Conservation (phyloP, 2,113 vertebrate genomes). For the Xenopus borealis region DNA sequence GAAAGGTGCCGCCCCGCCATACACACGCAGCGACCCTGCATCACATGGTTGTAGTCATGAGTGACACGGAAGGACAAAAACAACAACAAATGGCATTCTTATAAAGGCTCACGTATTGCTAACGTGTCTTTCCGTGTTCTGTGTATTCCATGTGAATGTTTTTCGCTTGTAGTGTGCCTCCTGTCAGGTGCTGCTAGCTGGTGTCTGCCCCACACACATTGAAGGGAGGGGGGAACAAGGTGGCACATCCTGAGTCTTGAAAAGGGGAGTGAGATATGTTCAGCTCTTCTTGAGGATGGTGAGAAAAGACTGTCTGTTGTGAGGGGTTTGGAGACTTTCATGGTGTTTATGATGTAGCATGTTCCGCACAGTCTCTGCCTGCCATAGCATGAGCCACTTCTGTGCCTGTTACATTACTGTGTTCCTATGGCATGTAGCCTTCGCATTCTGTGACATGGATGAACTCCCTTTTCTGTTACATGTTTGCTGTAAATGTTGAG, state of each 20-base stretch:
- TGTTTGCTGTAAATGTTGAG: slow-evolving; percentile 59
- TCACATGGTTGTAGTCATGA: slow-evolving; percentile 88
- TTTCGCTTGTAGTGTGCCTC: slow-evolving; percentile 58
- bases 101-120: slow-evolving; percentile 24
- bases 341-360: slow-evolving; percentile 33
- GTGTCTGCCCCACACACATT: slow-evolving; percentile 56
- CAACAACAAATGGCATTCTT: slow-evolving; percentile 36
- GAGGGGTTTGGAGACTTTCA: slow-evolving; percentile 62
- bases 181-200: slow-evolving; percentile 64
- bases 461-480: slow-evolving; percentile 55
- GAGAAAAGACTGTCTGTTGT: slow-evolving; percentile 53
- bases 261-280: slow-evolving; percentile 64
- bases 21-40: slow-evolving; percentile 93
- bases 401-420: slow-evolving; percentile 34
- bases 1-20: slow-evolving; percentile 86
- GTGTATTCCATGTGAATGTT: slow-evolving; percentile 66
- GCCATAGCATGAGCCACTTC: slow-evolving; percentile 36
- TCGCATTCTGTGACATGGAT: slow-evolving; percentile 55
- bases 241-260: slow-evolving; percentile 63
- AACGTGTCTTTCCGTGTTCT: slow-evolving; percentile 58
- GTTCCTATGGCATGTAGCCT: slow-evolving; percentile 32
- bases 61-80: slow-evolving; percentile 47
- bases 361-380: slow-evolving; percentile 24
- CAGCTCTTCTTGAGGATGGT: slow-evolving; percentile 51
- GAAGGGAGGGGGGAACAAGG: slow-evolving; percentile 40